Evolutionary conservation across 1,140 invertebrate species (phyloP), one percentile per base, ranked within the genome.

Genomic region (Ips typographus): DNA sequence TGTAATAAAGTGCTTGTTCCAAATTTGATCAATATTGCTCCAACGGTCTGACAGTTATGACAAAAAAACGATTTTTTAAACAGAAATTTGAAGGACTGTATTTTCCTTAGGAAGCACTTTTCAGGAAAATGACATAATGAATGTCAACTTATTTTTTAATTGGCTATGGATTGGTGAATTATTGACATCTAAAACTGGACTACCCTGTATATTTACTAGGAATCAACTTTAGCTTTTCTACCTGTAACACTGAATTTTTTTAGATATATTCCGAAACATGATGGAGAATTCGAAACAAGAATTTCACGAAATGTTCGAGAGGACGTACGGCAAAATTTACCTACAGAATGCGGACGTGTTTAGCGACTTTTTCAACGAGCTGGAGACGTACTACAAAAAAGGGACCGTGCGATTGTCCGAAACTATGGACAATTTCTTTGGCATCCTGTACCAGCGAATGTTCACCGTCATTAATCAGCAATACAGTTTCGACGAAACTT

Each of bases 281-380:
- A 83, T 98, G 78, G 85, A 88, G 69, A 88, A 89, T 72, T 94
- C 95, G 3, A 90, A 93, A 75, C 84, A 83, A 73, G 93, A 92
- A 78, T 94, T 98, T 79, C 92, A 98, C 80, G 87, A 89, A 42
- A 98, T 98, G 95, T 98, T 98, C 84, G 90, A 92, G 74, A 87
- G 88, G 75, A 98, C 96, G 1, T 98, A 98, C 82, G 96, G 96
- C 5, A 89, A 94, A 77, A 88, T 98, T 63, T 98, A 99, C 84
- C 91, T 97, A 77, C 90, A 95, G 76, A 95, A 99, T 79, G 86
- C 95, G 2, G 90, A 93, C 77, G 90, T 99, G 22, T 99, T 99
- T 82, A 90, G 89, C 49, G 90, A 95, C 76, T 86, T 99, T 47
- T 99, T 97, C 82, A 87, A 88, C 70, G 89, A 96, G 75, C 83